phyloP scores from a whole-genome alignment of 2,888 invertebrate species.

The Nemapogon koenigi region DNA sequence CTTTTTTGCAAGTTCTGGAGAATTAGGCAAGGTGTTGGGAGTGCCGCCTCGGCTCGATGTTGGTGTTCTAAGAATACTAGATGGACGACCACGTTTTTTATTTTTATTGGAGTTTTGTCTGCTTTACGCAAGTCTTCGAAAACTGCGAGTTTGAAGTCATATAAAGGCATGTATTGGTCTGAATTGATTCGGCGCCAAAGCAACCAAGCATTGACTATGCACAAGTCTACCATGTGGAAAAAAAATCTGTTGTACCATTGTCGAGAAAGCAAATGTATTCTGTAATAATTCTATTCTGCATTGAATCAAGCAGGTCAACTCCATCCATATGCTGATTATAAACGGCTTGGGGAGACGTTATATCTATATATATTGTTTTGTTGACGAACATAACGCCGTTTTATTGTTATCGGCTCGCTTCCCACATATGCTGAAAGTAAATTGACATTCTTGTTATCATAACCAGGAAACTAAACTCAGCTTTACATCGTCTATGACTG shows the following conservation, averaged over 20 bases:
- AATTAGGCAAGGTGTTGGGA: conserved; percentile 1
- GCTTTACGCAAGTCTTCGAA: conserved; percentile 5
- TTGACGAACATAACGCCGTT: not conserved
- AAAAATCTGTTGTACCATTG: conserved; percentile 4
- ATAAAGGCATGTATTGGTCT: conserved; percentile 1
- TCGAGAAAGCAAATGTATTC: conserved; percentile 3
- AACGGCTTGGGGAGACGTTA: not conserved
- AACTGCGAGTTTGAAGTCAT: conserved; percentile 6
- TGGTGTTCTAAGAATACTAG: conserved; percentile 2
- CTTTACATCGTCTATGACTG: not conserved
- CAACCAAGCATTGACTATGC: conserved; percentile 2
- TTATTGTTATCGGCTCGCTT: not conserved
- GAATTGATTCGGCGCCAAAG: conserved; percentile 5
- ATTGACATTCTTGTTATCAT: not conserved
- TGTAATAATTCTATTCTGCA: conserved; percentile 3
- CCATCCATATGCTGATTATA: not conserved
- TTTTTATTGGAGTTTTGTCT: conserved; percentile 1
- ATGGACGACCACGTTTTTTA: conserved; percentile 8
- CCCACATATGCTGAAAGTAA: not conserved
- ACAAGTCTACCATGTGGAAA: conserved; percentile 6
- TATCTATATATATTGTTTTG: not conserved
- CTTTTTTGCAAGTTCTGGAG: conserved; percentile 2
- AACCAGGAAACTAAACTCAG: not conserved
- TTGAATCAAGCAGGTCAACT: not conserved
- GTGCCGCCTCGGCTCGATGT: conserved; percentile 6